phyloP scores from a whole-genome alignment of 2,113 vertebrate genomes.

The Dendropsophus ebraccatus region DNA sequence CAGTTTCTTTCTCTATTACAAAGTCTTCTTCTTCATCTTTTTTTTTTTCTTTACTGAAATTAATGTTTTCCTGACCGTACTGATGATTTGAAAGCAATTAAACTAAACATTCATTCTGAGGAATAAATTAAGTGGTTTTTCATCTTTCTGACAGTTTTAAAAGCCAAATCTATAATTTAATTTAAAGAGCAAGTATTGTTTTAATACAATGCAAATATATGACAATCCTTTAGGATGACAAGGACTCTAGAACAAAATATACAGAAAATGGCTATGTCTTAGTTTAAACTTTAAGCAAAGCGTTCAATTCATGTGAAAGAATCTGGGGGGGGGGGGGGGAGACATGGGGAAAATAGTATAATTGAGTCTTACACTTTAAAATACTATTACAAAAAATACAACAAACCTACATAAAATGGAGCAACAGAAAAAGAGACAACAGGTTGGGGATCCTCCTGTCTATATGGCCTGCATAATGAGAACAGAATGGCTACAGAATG shows the following conservation, averaged over 20 bases:
- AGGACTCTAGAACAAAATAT: background rate
- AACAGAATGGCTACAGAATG: no score
- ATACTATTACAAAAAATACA: no score
- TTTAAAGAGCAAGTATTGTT: slow-evolving; percentile 40
- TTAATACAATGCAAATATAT: slow-evolving; percentile 12
- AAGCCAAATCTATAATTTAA: slow-evolving; percentile 45
- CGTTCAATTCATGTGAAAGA: no score
- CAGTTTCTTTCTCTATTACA: background rate
- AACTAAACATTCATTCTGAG: slow-evolving; percentile 26
- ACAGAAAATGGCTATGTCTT: background rate
- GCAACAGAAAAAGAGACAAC: no score
- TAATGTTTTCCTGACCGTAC: background rate
- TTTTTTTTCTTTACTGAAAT: no score
- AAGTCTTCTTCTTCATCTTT: background rate
- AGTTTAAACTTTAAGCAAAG: background rate
- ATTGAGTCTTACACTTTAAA: no score
- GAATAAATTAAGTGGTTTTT: slow-evolving; percentile 48
- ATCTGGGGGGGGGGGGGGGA: no score
- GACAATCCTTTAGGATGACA: slow-evolving; percentile 4
- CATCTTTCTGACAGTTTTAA: slow-evolving; percentile 39
- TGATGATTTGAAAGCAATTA: slow-evolving; percentile 29
- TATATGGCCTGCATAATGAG: no score
- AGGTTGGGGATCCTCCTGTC: no score
- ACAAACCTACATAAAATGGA: no score
- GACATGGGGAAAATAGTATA: no score